Percentiles rank a stretch among this genome's conserved stretches.
Evolutionary conservation across 2,888 invertebrate genomes (phyloP).

Genomic region (Tillus elongatus): DNA sequence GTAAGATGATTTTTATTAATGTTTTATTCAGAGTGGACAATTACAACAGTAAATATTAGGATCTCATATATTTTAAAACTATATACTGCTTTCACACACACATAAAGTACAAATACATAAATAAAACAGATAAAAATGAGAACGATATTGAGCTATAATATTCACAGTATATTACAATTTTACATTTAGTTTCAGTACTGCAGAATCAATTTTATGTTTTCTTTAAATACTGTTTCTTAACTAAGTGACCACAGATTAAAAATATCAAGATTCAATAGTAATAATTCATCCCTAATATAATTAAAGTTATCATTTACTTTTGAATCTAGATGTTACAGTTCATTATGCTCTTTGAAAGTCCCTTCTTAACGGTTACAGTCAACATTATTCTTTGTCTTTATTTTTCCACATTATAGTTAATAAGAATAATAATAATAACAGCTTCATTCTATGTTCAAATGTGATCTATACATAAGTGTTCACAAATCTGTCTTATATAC

Average conservation of each 20-base stretch:
- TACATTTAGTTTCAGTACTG: constrained; percentile 28
- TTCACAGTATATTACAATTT: constrained; percentile 42
- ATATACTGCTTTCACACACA: constrained; percentile 37
- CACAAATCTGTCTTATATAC: constrained; percentile 27
- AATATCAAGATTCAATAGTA: too few species aligned
- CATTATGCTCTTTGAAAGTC: too few species aligned
- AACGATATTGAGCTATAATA: constrained; percentile 40
- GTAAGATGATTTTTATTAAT: constrained; percentile 26
- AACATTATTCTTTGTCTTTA: too few species aligned
- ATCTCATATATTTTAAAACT: constrained; percentile 36
- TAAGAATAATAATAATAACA: neutral
- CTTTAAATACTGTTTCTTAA: too few species aligned
- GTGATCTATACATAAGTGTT: constrained; percentile 19
- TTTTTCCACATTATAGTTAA: too few species aligned
- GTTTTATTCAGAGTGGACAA: constrained; percentile 43
- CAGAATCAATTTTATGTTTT: too few species aligned
- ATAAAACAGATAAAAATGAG: constrained; percentile 38
- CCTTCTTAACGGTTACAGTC: too few species aligned
- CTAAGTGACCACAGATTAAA: too few species aligned
- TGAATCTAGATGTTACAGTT: too few species aligned
- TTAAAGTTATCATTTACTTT: too few species aligned
- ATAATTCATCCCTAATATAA: too few species aligned
- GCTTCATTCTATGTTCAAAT: constrained; percentile 9
- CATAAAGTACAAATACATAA: constrained; percentile 41
- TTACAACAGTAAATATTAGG: constrained; percentile 44